Evolutionary conservation across 1,140 invertebrate species (phyloP), one percentile per base, ranked within the genome.

Genomic region (Halesus radiatus): DNA sequence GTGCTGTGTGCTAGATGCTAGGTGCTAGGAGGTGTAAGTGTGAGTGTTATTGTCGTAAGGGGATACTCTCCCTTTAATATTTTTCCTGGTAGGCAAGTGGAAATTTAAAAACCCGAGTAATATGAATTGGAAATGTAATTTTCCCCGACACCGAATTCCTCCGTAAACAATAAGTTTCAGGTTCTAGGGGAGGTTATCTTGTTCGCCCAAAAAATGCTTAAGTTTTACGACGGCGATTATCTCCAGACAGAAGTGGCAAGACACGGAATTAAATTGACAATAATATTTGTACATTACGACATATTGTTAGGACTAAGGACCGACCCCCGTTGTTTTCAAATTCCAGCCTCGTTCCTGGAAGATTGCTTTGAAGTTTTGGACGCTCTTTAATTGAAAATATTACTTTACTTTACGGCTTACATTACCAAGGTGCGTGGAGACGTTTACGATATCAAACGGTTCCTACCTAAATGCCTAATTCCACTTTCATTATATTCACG

Each of bases 121-220:
- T 80, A 84, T 84, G 83, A 84, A 84, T 84, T 84, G 83, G 83
- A 84, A 84, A 84, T 84, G 83, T 84, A 84, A 84, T 84, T 84
- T 84, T 84, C 77, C 72, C 74, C 68, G 70, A 72, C 82, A 76
- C 52, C 77, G 81, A 83, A 83, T 83, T 83, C 72, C 79, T 70
- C 78, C 79, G 64, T 78, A 83, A 83, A 83, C 80, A 81, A 83
- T 83, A 81, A 79, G 68, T 79, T 82, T 66, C 73, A 37, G 52
- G 54, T 58, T 79, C 53, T 58, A 37, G 16, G 22, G 20, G 54
- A 22, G 45, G 22, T 13, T 26, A 23, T 64, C 58, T 52, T 74
- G 56, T 29, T 64, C 23, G 10, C 60, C 73, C 53, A 45, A 80
- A 80, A 76, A 76, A 68, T 64, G 53, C 70, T 76, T 70, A 66